Conservation (phyloP, 2,888 invertebrate genomes). For the Steinernema scapterisci region DNA sequence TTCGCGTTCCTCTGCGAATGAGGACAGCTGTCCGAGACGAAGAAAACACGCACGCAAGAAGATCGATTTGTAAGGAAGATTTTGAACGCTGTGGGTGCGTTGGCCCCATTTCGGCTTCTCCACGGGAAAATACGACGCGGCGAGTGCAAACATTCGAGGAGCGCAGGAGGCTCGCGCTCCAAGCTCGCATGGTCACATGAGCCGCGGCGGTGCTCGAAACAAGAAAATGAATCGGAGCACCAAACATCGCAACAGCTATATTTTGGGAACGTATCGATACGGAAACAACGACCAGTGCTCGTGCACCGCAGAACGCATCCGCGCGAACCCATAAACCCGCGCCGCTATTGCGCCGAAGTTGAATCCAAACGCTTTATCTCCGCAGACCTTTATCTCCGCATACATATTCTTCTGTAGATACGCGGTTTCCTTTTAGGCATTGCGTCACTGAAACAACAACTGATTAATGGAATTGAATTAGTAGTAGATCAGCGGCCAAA, state of each 20-base stretch:
- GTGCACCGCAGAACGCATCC: neutral
- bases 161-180: neutral
- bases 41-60: conserved; percentile 4
- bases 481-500: too few relatives aligned
- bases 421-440: too few relatives aligned
- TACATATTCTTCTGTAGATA: too few relatives aligned
- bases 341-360: too few relatives aligned
- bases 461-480: too few relatives aligned
- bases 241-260: conserved; percentile 11
- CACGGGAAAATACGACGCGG: neutral
- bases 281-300: neutral
- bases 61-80: conserved; percentile 22
- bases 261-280: neutral
- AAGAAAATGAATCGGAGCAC: conserved; percentile 1
- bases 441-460: too few relatives aligned
- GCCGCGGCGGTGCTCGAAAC: neutral
- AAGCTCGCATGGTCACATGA: conserved; percentile 14
- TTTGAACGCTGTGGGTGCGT: neutral
- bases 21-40: conserved; percentile 15
- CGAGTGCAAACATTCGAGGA: conserved; percentile 8
- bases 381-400: too few relatives aligned
- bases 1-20: neutral
- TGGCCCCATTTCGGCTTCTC: neutral
- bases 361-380: too few relatives aligned
- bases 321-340: too few relatives aligned